A percentile compares a stretch with the other conserved stretches of the same genome.
These are phyloP conservation scores for Phymatocera aterrima DNA, from an alignment of 2,888 invertebrate genomes.

Conservation along the genomic window DNA sequence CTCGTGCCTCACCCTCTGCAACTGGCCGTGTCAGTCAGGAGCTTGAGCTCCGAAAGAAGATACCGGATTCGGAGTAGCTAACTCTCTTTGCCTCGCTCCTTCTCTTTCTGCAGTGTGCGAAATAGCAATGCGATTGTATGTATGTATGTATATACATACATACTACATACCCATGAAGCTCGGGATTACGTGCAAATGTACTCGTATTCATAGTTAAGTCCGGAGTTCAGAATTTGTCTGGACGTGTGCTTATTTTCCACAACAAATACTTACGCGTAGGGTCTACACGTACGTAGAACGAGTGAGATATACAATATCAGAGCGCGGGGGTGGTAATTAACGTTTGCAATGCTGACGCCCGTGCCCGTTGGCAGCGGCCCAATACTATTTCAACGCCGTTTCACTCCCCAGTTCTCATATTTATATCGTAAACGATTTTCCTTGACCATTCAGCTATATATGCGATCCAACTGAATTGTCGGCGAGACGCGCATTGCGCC, in stretches of 20 bases:
- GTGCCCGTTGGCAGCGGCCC: conserved; percentile 29
- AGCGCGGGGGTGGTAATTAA: conserved; percentile 36
- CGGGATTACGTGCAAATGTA: background rate
- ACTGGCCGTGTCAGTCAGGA: background rate
- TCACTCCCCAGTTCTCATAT: background rate
- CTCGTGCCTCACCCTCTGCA: background rate
- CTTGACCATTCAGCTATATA: background rate
- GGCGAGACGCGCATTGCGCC: too few relatives aligned
- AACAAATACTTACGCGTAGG: too few relatives aligned
- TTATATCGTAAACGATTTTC: background rate
- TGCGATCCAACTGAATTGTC: background rate
- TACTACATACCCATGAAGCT: background rate
- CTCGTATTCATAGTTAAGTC: background rate
- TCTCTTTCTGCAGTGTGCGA: too few relatives aligned
- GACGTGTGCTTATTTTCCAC: background rate
- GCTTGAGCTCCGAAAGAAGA: conserved; percentile 8
- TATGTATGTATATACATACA: too few relatives aligned
- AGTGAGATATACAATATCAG: conserved; percentile 26
- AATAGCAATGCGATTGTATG: too few relatives aligned
- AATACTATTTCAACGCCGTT: conserved; percentile 19
- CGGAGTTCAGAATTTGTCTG: background rate
- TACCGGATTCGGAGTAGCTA: conserved; percentile 27
- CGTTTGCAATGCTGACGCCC: conserved; percentile 34
- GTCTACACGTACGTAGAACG: too few relatives aligned
- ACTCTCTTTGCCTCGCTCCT: too few relatives aligned